A percentile compares a stretch with the other conserved stretches of the same genome.
These are phyloP conservation scores for Conus betulinus DNA, from an alignment of 1,140 invertebrate species.

Conservation along the genomic window DNA sequence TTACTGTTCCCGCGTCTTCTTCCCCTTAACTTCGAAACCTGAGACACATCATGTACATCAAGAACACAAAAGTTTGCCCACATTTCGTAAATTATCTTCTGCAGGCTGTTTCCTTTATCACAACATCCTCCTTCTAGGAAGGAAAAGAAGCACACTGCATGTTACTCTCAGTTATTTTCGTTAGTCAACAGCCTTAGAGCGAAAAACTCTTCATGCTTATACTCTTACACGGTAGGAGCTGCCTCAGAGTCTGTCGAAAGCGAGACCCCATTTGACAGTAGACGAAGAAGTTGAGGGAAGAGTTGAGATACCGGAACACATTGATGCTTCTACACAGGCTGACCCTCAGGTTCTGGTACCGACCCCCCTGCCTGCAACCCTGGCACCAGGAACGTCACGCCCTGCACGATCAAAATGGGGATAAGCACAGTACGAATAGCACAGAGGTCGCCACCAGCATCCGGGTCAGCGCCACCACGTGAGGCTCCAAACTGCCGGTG, in stretches of 20 bases:
- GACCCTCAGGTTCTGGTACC: background rate
- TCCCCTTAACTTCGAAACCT: no score
- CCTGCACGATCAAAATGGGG: conserved; percentile 3
- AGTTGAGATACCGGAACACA: conserved; percentile 6
- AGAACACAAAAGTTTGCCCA: no score
- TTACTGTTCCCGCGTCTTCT: no score
- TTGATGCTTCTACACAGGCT: conserved; percentile 15
- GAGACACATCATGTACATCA: no score
- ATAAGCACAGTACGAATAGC: conserved; percentile 25
- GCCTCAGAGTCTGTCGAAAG: conserved; percentile 17
- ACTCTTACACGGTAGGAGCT: background rate
- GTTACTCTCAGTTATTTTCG: no score
- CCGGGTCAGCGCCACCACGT: conserved; percentile 23
- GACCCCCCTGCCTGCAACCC: background rate
- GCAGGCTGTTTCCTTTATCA: no score
- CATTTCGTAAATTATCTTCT: no score
- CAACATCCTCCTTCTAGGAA: no score
- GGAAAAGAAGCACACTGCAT: no score
- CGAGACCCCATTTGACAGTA: conserved; percentile 26
- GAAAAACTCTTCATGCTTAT: no score
- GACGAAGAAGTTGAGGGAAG: conserved; percentile 28
- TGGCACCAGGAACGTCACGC: background rate
- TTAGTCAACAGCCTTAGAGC: no score
- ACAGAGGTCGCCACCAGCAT: conserved; percentile 20
- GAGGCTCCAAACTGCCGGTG: background rate